Percentiles rank a stretch among this genome's conserved stretches.
Conservation (phyloP, 2,113 vertebrate species). For the Nothobranchius kuhntae region DNA sequence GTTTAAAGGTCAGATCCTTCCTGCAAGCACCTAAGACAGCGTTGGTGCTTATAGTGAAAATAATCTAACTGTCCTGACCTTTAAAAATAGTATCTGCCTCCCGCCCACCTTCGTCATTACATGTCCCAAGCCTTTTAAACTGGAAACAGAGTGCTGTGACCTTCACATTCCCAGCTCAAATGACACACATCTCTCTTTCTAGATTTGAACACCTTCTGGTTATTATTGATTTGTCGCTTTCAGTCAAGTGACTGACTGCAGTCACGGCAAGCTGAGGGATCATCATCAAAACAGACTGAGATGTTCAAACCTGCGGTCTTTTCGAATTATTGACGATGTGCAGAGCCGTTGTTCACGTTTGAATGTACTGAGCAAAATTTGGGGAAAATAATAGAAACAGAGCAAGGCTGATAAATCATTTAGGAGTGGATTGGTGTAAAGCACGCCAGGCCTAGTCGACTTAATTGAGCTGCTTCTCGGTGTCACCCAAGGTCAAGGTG, state of each 20-base stretch:
- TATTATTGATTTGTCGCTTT: constrained; percentile 55
- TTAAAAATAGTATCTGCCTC: constrained; percentile 30
- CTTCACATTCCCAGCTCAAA: constrained; percentile 38
- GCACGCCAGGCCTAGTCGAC: constrained; percentile 41
- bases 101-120: constrained; percentile 8
- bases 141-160: constrained; percentile 25
- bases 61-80: constrained; percentile 50
- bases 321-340: not conserved
- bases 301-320: not conserved
- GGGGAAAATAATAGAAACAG: constrained; percentile 19
- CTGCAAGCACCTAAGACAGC: constrained; percentile 14
- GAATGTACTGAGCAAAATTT: constrained; percentile 8
- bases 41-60: constrained; percentile 38
- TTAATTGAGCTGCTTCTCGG: constrained; percentile 73
- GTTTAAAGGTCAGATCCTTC: constrained; percentile 36
- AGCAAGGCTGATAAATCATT: constrained; percentile 41
- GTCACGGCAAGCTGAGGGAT: constrained; percentile 28
- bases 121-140: constrained; percentile 20
- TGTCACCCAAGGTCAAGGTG: constrained; percentile 75
- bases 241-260: constrained; percentile 4
- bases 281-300: constrained; percentile 27
- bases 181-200: constrained; percentile 31
- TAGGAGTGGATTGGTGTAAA: constrained; percentile 58
- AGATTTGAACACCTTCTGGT: constrained; percentile 41
- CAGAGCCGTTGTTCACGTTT: constrained; percentile 1